Conservation (phyloP, 2,888 invertebrate species). For the Agelastica alni region DNA sequence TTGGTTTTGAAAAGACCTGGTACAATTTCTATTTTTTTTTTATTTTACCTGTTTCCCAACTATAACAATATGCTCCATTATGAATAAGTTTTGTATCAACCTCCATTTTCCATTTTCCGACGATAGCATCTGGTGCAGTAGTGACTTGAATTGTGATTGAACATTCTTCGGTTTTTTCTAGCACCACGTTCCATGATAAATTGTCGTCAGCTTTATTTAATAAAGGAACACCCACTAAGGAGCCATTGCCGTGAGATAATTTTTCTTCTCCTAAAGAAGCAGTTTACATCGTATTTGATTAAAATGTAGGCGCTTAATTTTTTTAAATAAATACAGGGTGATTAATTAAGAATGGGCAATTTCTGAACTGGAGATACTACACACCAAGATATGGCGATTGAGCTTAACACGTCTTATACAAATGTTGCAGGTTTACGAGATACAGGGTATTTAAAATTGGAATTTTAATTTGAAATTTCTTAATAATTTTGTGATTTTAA, state of each 20-base stretch:
- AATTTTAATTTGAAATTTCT: too few relatives aligned
- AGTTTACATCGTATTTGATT: slow-evolving; percentile 1
- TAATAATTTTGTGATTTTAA: too few relatives aligned
- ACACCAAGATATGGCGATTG: too few relatives aligned
- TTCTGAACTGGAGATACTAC: too few relatives aligned
- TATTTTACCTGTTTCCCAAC: slow-evolving; percentile 77
- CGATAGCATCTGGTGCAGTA: slow-evolving; percentile 71
- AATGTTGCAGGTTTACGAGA: too few relatives aligned
- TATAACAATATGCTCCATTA: slow-evolving; percentile 73
- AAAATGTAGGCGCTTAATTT: too few relatives aligned
- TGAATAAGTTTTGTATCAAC: slow-evolving; percentile 76
- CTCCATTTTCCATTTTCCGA: slow-evolving; percentile 84
- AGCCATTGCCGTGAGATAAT: slow-evolving; percentile 80
- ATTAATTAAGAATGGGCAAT: too few relatives aligned
- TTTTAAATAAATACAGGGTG: too few relatives aligned
- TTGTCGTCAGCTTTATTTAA: slow-evolving; percentile 66
- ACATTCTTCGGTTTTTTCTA: slow-evolving; percentile 69
- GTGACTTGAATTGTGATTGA: slow-evolving; percentile 68
- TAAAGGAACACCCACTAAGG: slow-evolving; percentile 75
- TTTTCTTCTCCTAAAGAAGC: slow-evolving; percentile 69
- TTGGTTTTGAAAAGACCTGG: too few relatives aligned
- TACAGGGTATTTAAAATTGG: too few relatives aligned
- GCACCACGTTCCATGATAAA: slow-evolving; percentile 74
- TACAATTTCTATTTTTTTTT: slow-evolving; percentile 24
- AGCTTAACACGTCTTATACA: too few relatives aligned